phyloP scores from a whole-genome alignment of 2,113 vertebrate species.

The Centropristis striata region DNA sequence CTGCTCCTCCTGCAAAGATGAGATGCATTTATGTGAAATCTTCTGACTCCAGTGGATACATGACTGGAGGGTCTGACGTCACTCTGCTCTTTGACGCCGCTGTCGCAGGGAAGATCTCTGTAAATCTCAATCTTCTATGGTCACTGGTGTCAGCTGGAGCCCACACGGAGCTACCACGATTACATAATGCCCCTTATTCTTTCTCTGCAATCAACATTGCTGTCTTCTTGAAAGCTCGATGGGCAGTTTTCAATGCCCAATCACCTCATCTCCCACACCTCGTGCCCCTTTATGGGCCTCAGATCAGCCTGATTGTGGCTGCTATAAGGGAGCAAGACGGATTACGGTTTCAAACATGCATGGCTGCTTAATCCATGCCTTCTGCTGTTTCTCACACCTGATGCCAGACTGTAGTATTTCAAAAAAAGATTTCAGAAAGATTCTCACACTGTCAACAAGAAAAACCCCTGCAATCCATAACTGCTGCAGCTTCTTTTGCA shows the following conservation, averaged over 20 bases:
- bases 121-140: background rate
- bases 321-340: background rate
- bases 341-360: constrained; percentile 2
- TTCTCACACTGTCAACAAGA: background rate
- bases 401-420: constrained; percentile 3
- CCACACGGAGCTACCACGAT: background rate
- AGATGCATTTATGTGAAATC: background rate
- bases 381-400: constrained; percentile 17
- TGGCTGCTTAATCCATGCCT: background rate
- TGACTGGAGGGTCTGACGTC: background rate
- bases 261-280: background rate
- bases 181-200: background rate
- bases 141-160: constrained; percentile 6
- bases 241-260: constrained; percentile 10
- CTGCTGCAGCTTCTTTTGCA: background rate
- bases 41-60: background rate
- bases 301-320: constrained; percentile 34
- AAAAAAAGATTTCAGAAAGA: background rate
- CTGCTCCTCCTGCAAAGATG: background rate
- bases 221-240: constrained; percentile 20
- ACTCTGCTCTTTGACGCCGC: background rate
- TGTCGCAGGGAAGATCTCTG: background rate
- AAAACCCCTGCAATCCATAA: background rate
- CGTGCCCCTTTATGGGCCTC: background rate
- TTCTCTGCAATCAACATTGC: constrained; percentile 14